Conservation (phyloP, 2,797 vertebrate genomes). For the Vultur gryphus region DNA sequence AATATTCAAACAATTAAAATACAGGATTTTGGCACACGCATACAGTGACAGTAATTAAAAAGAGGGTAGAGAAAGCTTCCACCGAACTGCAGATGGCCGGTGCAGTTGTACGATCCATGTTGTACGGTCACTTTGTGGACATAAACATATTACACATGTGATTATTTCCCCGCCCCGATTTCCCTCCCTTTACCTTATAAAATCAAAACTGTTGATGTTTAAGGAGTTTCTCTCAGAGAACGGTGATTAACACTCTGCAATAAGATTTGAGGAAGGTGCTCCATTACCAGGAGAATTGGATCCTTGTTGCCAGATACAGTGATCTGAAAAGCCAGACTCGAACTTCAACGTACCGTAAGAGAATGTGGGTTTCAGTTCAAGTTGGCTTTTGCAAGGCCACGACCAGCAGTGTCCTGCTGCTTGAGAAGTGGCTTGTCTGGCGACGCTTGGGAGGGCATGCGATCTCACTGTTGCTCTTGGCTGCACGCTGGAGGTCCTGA, state of each 20-base stretch:
- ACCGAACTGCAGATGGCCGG: not conserved
- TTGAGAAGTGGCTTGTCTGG: not conserved
- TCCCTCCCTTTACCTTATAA: not conserved
- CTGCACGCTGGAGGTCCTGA: not conserved
- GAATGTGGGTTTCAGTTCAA: not conserved
- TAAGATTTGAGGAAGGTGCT: not conserved
- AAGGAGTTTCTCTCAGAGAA: not conserved
- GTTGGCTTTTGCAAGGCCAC: not conserved
- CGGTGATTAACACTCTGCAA: not conserved
- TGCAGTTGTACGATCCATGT: accelerated
- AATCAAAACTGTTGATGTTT: not conserved
- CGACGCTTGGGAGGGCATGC: not conserved
- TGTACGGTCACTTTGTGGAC: accelerated
- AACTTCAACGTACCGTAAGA: accelerated
- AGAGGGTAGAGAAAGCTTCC: not conserved
- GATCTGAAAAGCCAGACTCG: not conserved
- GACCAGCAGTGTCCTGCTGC: not conserved
- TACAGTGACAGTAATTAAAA: not conserved
- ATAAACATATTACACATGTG: not conserved
- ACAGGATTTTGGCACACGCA: not conserved
- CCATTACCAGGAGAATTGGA: not conserved
- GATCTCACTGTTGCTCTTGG: not conserved
- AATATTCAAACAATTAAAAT: not conserved
- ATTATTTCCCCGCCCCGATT: accelerated
- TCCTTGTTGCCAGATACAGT: not conserved